Conservation (phyloP, 2,888 invertebrate genomes). For the Fragum sueziense region DNA sequence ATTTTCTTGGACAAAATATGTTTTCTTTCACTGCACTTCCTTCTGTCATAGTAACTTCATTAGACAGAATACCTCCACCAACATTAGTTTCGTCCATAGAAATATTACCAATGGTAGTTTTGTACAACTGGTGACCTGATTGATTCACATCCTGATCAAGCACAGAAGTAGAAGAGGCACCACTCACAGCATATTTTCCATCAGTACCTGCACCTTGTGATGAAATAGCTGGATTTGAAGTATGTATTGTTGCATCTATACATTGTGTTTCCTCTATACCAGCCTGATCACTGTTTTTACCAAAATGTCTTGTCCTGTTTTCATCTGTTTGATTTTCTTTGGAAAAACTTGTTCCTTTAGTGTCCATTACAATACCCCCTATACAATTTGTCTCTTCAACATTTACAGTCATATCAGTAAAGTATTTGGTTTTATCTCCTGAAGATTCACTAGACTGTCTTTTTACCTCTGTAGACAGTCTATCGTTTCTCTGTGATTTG, state of each 20-base stretch:
- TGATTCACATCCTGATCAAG: not conserved
- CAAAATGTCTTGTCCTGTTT: not conserved
- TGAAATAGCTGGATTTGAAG: not conserved
- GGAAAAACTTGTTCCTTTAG: not conserved
- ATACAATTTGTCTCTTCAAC: constrained; percentile 40
- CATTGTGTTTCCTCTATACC: constrained; percentile 33
- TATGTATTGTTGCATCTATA: constrained; percentile 17
- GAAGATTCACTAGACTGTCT: not conserved
- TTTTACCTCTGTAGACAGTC: not conserved
- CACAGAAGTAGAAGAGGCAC: not conserved
- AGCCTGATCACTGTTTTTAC: not conserved
- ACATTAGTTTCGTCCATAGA: constrained; percentile 22
- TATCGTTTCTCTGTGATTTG: not conserved
- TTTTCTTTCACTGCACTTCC: no score
- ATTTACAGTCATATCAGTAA: constrained; percentile 25
- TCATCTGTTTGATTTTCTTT: not conserved
- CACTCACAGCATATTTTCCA: not conserved
- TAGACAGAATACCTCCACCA: constrained; percentile 20
- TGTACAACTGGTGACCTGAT: not conserved
- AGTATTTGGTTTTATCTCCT: constrained; percentile 27
- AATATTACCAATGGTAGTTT: not conserved
- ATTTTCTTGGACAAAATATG: no score
- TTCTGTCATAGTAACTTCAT: not conserved
- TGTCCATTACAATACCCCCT: constrained; percentile 35
- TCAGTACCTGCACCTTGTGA: not conserved